phyloP scores from a whole-genome alignment of 2,797 vertebrate genomes.

The Scolopax bukidnonensis region DNA sequence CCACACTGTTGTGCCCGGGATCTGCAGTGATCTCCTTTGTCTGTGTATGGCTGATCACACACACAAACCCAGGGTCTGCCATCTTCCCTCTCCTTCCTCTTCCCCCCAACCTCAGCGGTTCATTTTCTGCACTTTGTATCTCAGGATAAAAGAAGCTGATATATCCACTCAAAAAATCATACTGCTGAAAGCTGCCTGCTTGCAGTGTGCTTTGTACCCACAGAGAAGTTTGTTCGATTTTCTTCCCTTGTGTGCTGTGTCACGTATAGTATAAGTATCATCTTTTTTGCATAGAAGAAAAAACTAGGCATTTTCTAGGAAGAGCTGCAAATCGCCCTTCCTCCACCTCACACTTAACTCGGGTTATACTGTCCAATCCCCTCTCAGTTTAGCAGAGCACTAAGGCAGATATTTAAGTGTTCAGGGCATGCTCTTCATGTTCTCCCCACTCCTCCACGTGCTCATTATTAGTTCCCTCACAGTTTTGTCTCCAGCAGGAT shows the following conservation, averaged over 20 bases:
- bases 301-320: background rate
- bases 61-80: background rate
- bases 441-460: background rate
- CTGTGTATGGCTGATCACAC: background rate
- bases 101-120: background rate
- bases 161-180: accelerated
- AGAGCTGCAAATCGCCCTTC: background rate
- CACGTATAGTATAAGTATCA: background rate
- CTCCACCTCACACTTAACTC: background rate
- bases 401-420: background rate
- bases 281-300: background rate
- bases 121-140: background rate
- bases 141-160: background rate
- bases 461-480: background rate
- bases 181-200: background rate
- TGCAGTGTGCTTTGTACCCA: background rate
- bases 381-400: background rate
- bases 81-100: background rate
- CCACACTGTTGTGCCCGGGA: too few relatives aligned
- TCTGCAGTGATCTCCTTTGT: background rate
- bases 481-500: background rate
- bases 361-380: background rate
- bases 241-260: background rate
- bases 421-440: background rate
- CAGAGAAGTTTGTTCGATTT: background rate